A percentile compares a stretch with the other conserved stretches of the same genome.
These are phyloP conservation scores for Oligia fasciuncula DNA, from an alignment of 2,888 invertebrate species.

Conservation along the genomic window DNA sequence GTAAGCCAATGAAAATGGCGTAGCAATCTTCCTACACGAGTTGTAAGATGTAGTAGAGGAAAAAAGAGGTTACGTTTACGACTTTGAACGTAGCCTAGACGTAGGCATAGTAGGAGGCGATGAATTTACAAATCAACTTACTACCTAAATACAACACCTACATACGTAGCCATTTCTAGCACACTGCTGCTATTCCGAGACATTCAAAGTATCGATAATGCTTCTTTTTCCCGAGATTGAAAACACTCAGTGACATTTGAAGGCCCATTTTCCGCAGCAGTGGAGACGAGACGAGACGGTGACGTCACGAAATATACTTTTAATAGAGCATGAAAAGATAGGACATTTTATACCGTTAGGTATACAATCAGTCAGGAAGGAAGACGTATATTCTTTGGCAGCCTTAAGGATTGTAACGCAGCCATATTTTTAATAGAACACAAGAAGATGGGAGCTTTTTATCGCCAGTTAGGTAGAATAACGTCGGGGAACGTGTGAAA, in stretches of 20 bases:
- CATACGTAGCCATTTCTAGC: conserved; percentile 4
- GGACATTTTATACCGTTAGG: conserved; percentile 8
- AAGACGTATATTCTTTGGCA: conserved; percentile 7
- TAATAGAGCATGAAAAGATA: conserved; percentile 9
- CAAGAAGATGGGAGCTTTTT: conserved; percentile 10
- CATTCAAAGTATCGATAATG: conserved; percentile 30
- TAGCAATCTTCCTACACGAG: conserved; percentile 30
- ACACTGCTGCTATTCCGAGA: conserved; percentile 16
- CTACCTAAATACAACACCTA: background rate
- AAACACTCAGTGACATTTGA: conserved; percentile 57
- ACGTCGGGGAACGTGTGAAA: conserved; percentile 23
- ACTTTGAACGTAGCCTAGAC: conserved; percentile 11
- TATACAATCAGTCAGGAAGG: conserved; percentile 22
- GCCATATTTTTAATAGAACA: conserved; percentile 26
- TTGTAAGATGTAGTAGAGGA: conserved; percentile 40
- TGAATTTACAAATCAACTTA: conserved; percentile 19
- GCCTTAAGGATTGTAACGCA: conserved; percentile 19
- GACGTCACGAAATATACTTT: conserved; percentile 47
- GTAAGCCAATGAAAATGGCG: conserved; percentile 28
- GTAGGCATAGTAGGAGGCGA: conserved; percentile 19
- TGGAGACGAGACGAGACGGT: conserved; percentile 22
- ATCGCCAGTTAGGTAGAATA: conserved; percentile 41
- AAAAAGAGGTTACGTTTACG: conserved; percentile 36
- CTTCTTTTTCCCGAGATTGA: conserved; percentile 19
- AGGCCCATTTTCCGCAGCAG: conserved; percentile 45